Percentiles rank a stretch among this genome's conserved stretches.
Evolutionary conservation across 1,140 invertebrate genomes (phyloP).

Genomic region (Micrasema longulum): DNA sequence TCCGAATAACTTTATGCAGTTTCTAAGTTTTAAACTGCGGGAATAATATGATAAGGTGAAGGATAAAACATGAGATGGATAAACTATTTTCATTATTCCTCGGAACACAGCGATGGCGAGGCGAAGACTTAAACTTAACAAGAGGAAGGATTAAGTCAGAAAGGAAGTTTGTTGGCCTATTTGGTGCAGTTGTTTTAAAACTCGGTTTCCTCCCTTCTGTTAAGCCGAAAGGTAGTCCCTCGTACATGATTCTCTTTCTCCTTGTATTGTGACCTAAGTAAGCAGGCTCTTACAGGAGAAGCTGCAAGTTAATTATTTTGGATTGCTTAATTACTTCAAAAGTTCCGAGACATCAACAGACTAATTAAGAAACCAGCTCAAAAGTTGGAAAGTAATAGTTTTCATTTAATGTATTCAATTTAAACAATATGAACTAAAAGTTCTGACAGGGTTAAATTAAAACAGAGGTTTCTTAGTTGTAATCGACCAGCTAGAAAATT

Average conservation of each 20-base stretch:
- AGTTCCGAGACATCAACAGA: slow-evolving; percentile 5
- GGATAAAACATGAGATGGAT: slow-evolving; percentile 31
- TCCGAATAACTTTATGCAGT: slow-evolving; percentile 18
- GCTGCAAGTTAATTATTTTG: slow-evolving; percentile 25
- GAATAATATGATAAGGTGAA: slow-evolving; percentile 33
- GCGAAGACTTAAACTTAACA: slow-evolving; percentile 41
- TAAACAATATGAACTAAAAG: not conserved
- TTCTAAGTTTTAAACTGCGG: slow-evolving; percentile 22
- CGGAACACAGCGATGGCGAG: slow-evolving; percentile 15
- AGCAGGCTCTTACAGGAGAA: slow-evolving; percentile 15
- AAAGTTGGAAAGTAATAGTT: not conserved
- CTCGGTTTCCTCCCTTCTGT: slow-evolving; percentile 22
- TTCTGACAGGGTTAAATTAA: too few relatives aligned
- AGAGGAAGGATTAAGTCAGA: slow-evolving; percentile 36
- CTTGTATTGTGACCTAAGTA: slow-evolving; percentile 16
- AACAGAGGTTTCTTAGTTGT: too few relatives aligned
- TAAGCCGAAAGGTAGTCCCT: slow-evolving; percentile 36
- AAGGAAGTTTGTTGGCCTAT: slow-evolving; percentile 42
- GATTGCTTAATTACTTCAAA: slow-evolving; percentile 24
- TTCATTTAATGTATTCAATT: not conserved
- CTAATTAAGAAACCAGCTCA: slow-evolving; percentile 1
- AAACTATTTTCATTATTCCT: slow-evolving; percentile 47
- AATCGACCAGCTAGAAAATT: too few relatives aligned
- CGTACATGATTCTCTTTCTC: slow-evolving; percentile 22
- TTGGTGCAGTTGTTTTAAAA: slow-evolving; percentile 49